Conservation (phyloP, 2,113 vertebrate genomes). For the Lophotis ruficrista region DNA sequence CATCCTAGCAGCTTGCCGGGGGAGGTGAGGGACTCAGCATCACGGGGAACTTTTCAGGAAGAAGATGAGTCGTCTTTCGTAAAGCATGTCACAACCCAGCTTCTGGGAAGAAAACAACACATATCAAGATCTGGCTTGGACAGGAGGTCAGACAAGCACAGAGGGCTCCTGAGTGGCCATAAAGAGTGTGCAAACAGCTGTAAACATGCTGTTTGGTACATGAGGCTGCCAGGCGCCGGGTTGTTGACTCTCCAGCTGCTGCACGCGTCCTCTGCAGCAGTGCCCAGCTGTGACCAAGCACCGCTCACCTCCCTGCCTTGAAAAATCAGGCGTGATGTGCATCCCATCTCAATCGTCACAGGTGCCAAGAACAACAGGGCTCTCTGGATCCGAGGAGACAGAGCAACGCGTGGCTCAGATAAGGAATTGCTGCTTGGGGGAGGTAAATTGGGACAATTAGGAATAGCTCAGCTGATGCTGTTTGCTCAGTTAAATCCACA, state of each 20-base stretch:
- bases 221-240: background rate
- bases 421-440: background rate
- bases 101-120: background rate
- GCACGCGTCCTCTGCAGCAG: accelerated
- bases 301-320: background rate
- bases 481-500: background rate
- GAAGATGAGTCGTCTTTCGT: background rate
- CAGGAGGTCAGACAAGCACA: background rate
- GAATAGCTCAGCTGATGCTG: background rate
- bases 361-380: background rate
- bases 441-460: slow-evolving; percentile 17
- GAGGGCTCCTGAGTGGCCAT: background rate
- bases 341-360: background rate
- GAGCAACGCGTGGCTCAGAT: background rate
- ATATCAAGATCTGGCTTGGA: accelerated
- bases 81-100: background rate
- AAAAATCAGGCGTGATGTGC: background rate
- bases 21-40: background rate
- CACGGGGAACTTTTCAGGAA: background rate
- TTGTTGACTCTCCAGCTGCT: background rate
- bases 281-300: background rate
- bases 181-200: background rate
- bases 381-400: background rate
- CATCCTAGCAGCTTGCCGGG: background rate
- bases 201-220: background rate